Evolutionary conservation across 2,797 vertebrate genomes (phyloP), one percentile per base, ranked within the genome.

Genomic region (Jordanella pulchra): DNA sequence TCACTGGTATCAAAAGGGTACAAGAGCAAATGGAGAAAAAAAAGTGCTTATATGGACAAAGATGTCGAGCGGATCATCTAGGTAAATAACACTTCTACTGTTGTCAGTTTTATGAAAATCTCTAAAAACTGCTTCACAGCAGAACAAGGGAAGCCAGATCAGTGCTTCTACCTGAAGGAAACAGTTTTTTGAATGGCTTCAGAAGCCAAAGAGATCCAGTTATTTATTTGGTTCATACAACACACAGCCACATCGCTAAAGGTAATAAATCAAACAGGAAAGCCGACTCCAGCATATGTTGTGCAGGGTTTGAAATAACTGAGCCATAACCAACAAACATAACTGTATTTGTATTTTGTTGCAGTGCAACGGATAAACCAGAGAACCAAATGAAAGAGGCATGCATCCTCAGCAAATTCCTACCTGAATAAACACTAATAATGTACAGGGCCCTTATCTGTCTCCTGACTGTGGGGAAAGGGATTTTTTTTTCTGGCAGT

Each of bases 361-460:
- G 76, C 68, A 75, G 48, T 35, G 73, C 75, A 70, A 72, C 1
- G 48, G 74, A 69, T 65, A 71, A 81, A 73, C 55, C 77, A 72
- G 67, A 21, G 48, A 71, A 75, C 11, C 65, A 25, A 80, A 75
- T 73, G 51, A 84, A 75, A 78, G 42, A 56, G 64, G 61, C 0
- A 1, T 75, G 75, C 82, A 32, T 1, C 32, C 70, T 87, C 86
- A 87, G 85, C 86, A 74, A 72, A 82, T 70, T 17, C 64, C 67
- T 11, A 63, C 66, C 15, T 25, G 66, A 75, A 51, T 70, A 71
- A 76, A 76, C 55, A 77, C 78, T 76, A 79, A 73, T 82, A 80
- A 82, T 53, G 25, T 44, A 63, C 66, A 55, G 1, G 2, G 28
- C 65, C 1, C 64, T 80, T 28, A 67, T 81, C 75, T 65, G 50